phyloP scores from a whole-genome alignment of 2,113 vertebrate species.

The Hippoglossus stenolepis region DNA sequence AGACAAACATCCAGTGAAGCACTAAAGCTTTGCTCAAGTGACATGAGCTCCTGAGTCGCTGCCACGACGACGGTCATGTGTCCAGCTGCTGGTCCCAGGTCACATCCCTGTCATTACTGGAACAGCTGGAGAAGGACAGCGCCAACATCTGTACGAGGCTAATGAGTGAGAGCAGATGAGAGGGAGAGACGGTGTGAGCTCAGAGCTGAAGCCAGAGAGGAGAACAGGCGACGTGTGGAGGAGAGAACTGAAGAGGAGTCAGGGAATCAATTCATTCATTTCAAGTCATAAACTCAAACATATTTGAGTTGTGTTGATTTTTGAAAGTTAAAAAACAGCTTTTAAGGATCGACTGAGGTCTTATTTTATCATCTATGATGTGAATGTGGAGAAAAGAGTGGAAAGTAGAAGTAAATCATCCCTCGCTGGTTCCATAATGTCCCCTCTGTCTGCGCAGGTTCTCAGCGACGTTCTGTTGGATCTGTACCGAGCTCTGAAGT shows the following conservation, averaged over 20 bases:
- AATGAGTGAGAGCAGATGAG: conserved; percentile 56
- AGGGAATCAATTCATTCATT: not conserved
- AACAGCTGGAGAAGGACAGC: conserved; percentile 46
- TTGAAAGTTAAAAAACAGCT: too few species aligned
- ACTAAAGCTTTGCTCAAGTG: not conserved
- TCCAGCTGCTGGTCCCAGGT: conserved; percentile 33
- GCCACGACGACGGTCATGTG: conserved; percentile 15
- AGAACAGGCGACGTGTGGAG: not conserved
- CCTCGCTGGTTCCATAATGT: not conserved
- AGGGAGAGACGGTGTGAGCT: not conserved
- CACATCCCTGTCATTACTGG: conserved; percentile 68
- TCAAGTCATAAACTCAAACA: too few species aligned
- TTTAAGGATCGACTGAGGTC: not conserved
- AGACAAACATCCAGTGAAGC: too few species aligned
- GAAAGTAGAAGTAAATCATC: not conserved
- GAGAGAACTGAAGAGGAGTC: not conserved
- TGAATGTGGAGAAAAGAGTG: too few species aligned
- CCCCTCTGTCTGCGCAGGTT: conserved; percentile 61
- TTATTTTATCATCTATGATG: too few species aligned
- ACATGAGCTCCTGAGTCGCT: conserved; percentile 1
- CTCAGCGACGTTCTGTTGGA: conserved; percentile 89
- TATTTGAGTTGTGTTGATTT: too few species aligned
- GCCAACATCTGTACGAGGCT: conserved; percentile 34
- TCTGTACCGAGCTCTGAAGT: conserved; percentile 93
- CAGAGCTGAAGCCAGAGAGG: conserved; percentile 2